A percentile compares a stretch with the other conserved stretches of the same genome.
These are phyloP conservation scores for Orientallactaga bullata DNA, from an alignment of 2,113 vertebrate genomes.

Conservation along the genomic window DNA sequence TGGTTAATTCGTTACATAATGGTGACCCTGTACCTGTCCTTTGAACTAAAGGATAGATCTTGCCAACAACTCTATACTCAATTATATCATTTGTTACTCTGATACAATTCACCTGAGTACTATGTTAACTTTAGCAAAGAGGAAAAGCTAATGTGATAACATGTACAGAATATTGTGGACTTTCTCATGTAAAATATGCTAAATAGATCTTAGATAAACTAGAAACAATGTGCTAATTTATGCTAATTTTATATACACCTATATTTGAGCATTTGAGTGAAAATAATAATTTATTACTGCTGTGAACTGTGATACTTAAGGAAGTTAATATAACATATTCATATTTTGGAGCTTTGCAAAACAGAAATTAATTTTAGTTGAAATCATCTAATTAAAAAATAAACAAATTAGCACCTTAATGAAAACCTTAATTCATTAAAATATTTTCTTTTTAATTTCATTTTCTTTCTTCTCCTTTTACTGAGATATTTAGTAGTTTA, in stretches of 20 bases:
- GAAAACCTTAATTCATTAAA: conserved; percentile 77
- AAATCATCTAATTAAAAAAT: conserved; percentile 72
- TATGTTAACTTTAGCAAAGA: background rate
- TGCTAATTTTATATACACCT: conserved; percentile 39
- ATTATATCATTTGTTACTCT: background rate
- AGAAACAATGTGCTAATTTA: conserved; percentile 52
- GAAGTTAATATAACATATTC: conserved; percentile 68
- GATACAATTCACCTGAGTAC: background rate
- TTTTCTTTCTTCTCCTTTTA: background rate
- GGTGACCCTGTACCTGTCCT: background rate
- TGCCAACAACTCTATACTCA: background rate
- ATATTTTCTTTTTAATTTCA: background rate
- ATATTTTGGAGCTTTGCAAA: conserved; percentile 77
- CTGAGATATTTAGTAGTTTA: background rate
- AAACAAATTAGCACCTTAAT: conserved; percentile 77
- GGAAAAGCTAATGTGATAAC: background rate
- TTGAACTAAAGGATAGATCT: background rate
- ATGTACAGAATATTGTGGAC: background rate
- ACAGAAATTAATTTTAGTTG: conserved; percentile 74
- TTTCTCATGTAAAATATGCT: too few relatives aligned
- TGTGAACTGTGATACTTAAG: conserved; percentile 50
- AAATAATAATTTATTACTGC: conserved; percentile 73
- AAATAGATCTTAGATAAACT: background rate
- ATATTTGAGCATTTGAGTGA: conserved; percentile 32
- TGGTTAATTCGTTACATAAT: background rate